A percentile compares a stretch with the other conserved stretches of the same genome.
phyloP scores from a whole-genome alignment of 1,140 invertebrate genomes.

The Drosophila aff. region DNA sequence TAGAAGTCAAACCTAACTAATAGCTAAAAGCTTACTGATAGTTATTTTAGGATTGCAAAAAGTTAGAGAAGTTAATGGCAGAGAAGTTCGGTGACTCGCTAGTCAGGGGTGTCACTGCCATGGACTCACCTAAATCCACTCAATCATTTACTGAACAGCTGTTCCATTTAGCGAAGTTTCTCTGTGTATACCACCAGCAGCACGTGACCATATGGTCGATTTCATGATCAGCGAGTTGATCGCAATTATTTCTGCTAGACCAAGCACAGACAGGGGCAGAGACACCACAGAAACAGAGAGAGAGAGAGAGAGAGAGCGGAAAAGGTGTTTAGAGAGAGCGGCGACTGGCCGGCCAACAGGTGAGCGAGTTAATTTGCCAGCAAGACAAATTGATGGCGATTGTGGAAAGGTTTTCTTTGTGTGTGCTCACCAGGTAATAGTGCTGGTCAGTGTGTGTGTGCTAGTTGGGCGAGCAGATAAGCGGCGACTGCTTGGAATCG shows the following conservation, averaged over 20 bases:
- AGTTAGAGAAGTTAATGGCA: too few relatives aligned
- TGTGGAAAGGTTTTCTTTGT: slow-evolving; percentile 71
- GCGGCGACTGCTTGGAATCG: slow-evolving; percentile 62
- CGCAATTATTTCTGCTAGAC: slow-evolving; percentile 50
- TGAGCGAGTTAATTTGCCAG: slow-evolving; percentile 71
- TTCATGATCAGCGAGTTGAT: slow-evolving; percentile 32
- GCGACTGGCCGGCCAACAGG: slow-evolving; percentile 25
- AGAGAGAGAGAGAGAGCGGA: not conserved
- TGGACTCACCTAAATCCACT: not conserved
- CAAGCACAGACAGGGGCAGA: slow-evolving; percentile 12
- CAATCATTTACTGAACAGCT: not conserved
- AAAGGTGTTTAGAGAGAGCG: slow-evolving; percentile 13
- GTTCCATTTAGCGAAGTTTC: not conserved
- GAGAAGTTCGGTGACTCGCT: too few relatives aligned
- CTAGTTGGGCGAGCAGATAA: slow-evolving; percentile 57
- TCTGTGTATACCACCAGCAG: slow-evolving; percentile 19
- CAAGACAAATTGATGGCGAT: slow-evolving; percentile 77
- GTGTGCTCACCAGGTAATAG: slow-evolving; percentile 20
- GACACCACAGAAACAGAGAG: slow-evolving; percentile 1
- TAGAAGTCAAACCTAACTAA: not conserved
- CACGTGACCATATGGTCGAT: slow-evolving; percentile 50
- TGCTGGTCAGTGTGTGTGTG: slow-evolving; percentile 19
- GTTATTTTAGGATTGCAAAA: too few relatives aligned
- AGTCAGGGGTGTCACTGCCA: not conserved
- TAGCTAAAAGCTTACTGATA: too few relatives aligned